Base-by-base conservation (phyloP, 1,140 invertebrate species). In the Agrypnia vestita region DNA sequence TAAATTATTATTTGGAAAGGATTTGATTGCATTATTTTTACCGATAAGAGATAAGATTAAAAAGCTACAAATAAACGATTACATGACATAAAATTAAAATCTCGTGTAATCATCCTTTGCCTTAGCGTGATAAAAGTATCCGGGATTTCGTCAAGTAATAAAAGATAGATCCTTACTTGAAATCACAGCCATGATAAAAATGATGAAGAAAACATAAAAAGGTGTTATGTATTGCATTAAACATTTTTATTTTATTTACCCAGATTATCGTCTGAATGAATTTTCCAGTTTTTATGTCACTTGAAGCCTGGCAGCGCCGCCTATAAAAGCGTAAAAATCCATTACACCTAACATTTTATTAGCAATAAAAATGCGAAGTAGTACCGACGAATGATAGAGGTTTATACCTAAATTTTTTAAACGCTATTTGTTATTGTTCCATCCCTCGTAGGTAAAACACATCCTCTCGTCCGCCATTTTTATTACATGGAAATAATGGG, bases 271-370 rank as follows among this genome's bases (percentile, higher is more conserved):
- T 49, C 67, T 51, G 67, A 71, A 71, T 71, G 67, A 71, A 71
- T 71, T 71, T 71, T 71, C 64, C 19, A 25, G 67, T 71, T 71
- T 71, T 71, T 71, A 71, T 47, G 47, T 71, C 67, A 17, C 47
- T 67, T 25, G 67, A 25, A 71, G 67, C 47, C 67, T 51, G 10
- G 17, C 67, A 47, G 67, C 49, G 67, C 44, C 15, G 67, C 51
- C 67, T 71, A 71, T 79, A 79, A 79, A 72, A 71, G 71, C 77
- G 67, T 71, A 71, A 79, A 79, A 79, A 72, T 79, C 77, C 77
- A 79, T 79, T 79, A 71, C 77, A 72, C 71, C 71, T 79, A 73
- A 72, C 56, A 79, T 79, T 79, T 71, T 79, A 79, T 79, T 49
- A 71, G 49, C 67, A 56, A 79, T 79, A 71, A 79, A 79, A 78